Conservation (phyloP, 2,888 invertebrate species). For the Hirtodrosophila alboralis region DNA sequence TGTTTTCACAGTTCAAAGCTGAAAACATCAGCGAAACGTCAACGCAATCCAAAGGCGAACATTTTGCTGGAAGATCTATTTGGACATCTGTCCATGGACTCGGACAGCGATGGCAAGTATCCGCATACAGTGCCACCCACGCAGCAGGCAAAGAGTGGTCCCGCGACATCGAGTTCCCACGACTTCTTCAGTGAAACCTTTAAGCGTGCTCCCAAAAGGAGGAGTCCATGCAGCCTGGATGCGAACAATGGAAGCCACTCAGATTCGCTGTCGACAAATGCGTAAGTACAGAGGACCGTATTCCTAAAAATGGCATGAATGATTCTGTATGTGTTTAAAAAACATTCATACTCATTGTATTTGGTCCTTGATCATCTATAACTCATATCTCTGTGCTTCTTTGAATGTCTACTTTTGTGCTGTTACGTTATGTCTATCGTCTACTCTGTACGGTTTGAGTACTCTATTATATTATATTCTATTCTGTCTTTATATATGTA, state of each 20-base stretch:
- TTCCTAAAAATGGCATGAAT: conserved; percentile 21
- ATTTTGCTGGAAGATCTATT: conserved; percentile 83
- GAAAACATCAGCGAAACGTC: conserved; percentile 82
- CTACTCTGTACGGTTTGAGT: conserved; percentile 21
- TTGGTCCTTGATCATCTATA: conserved; percentile 19
- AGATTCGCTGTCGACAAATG: conserved; percentile 81
- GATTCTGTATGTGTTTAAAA: conserved; percentile 11
- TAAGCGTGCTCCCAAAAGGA: conserved; percentile 33
- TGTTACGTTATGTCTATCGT: conserved; percentile 23
- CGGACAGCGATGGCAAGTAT: conserved; percentile 82
- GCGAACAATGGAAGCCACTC: conserved; percentile 81
- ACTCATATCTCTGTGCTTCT: conserved; percentile 45
- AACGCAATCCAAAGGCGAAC: conserved; percentile 80
- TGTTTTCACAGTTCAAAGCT: conserved; percentile 81
- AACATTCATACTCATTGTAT: conserved; percentile 22
- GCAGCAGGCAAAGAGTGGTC: conserved; percentile 71
- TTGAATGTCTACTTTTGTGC: conserved; percentile 40
- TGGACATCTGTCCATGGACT: conserved; percentile 83
- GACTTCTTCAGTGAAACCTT: conserved; percentile 73
- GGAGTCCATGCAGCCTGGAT: conserved; percentile 67
- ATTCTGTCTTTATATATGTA: conserved; percentile 29
- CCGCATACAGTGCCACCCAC: conserved; percentile 80
- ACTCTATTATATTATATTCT: conserved; percentile 7
- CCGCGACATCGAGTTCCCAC: conserved; percentile 66
- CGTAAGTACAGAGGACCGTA: conserved; percentile 72